phyloP scores from a whole-genome alignment of 1,140 invertebrate species.

The Drosophila quadrilineata region DNA sequence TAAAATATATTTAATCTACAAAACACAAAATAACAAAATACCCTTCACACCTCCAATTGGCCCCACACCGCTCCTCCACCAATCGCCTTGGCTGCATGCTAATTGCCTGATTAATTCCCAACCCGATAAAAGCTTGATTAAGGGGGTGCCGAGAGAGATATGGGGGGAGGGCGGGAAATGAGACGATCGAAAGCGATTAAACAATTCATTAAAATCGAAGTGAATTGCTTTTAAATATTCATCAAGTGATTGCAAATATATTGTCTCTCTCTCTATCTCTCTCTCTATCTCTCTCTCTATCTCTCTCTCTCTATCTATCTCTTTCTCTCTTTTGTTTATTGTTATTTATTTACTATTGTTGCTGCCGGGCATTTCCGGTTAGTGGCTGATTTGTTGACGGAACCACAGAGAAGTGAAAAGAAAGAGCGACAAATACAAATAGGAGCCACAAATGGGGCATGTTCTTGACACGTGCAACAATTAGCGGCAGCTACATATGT shows the following conservation, averaged over 20 bases:
- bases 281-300: slow-evolving; percentile 3
- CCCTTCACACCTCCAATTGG: no score
- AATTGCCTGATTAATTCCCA: slow-evolving; percentile 67
- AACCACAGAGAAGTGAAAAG: background rate
- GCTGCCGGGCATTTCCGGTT: slow-evolving; percentile 51
- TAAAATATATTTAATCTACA: slow-evolving; percentile 3
- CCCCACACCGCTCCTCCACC: background rate
- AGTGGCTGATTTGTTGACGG: slow-evolving; percentile 6
- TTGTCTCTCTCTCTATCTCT: slow-evolving; percentile 1
- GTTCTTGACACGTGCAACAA: slow-evolving; percentile 20
- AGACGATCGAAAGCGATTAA: slow-evolving; percentile 1
- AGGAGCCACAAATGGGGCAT: background rate
- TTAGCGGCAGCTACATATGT: background rate
- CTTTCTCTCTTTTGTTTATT: slow-evolving; percentile 18
- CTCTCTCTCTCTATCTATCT: background rate
- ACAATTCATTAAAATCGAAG: slow-evolving; percentile 50
- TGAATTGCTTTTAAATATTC: slow-evolving; percentile 60
- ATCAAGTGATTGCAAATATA: slow-evolving; percentile 24
- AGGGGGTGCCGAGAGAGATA: background rate
- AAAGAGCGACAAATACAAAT: background rate
- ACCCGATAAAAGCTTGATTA: background rate
- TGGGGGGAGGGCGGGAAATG: background rate
- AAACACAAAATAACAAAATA: background rate
- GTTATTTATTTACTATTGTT: slow-evolving; percentile 18
- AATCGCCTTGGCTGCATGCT: slow-evolving; percentile 50